These are phyloP conservation scores for Ctenopoma multispine DNA, from an alignment of 2,797 vertebrate genomes.

Conservation along the genomic window DNA sequence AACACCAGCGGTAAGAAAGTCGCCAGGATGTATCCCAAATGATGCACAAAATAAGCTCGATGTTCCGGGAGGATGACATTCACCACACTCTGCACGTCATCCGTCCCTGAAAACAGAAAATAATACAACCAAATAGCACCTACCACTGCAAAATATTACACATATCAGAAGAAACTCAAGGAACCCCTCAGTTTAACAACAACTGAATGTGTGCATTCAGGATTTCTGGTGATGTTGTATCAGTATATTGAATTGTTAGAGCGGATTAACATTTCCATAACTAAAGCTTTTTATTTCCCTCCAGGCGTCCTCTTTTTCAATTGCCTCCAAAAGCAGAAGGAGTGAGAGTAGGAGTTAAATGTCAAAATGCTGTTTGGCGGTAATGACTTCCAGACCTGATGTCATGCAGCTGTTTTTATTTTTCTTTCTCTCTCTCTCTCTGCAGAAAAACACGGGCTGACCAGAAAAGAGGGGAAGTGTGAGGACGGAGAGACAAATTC, in stretches of 20 bases:
- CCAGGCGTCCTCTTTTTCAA: slow-evolving; percentile 39
- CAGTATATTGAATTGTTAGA: slow-evolving; percentile 6
- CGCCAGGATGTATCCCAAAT: slow-evolving; percentile 93
- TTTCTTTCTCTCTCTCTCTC: slow-evolving; percentile 24
- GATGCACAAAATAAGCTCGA: slow-evolving; percentile 90
- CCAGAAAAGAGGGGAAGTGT: slow-evolving; percentile 67
- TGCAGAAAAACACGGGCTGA: slow-evolving; percentile 70
- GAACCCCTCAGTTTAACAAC: slow-evolving; percentile 1
- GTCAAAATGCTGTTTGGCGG: slow-evolving; percentile 70
- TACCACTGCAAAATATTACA: background rate
- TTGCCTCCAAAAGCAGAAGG: slow-evolving; percentile 43
- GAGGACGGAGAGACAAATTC: slow-evolving; percentile 64
- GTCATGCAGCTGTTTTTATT: slow-evolving; percentile 83
- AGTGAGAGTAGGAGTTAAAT: slow-evolving; percentile 73
- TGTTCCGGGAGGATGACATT: slow-evolving; percentile 94
- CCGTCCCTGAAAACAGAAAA: slow-evolving; percentile 80
- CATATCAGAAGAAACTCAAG: background rate
- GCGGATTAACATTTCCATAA: slow-evolving; percentile 19
- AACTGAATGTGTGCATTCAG: background rate
- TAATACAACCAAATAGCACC: background rate
- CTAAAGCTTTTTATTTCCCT: slow-evolving; percentile 15
- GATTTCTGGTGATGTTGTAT: slow-evolving; percentile 3
- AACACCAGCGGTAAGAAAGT: slow-evolving; percentile 90
- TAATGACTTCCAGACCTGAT: slow-evolving; percentile 87
- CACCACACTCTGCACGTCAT: slow-evolving; percentile 84